phyloP scores from a whole-genome alignment of 53 echinoderm and acorn worm species.

The Hippasteria phrygiana region DNA sequence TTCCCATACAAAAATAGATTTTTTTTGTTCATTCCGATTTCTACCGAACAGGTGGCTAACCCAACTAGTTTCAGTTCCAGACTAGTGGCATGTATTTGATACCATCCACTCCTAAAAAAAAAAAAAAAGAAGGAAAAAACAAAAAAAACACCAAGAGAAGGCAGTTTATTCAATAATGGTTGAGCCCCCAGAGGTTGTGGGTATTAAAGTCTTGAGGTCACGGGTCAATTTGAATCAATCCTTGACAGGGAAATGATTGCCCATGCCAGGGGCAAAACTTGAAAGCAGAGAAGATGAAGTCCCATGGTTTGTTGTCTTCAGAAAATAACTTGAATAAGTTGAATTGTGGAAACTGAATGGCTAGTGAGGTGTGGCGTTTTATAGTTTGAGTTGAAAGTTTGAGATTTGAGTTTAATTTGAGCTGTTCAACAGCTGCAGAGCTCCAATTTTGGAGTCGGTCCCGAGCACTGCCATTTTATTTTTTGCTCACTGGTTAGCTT shows the following conservation, averaged over 20 bases:
- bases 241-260: slow-evolving; percentile 31
- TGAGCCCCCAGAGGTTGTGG: background rate
- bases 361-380: too few relatives aligned
- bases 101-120: background rate
- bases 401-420: too few relatives aligned
- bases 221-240: slow-evolving; percentile 32
- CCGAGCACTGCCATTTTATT: too few relatives aligned
- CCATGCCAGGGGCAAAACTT: slow-evolving; percentile 30
- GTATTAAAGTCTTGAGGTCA: slow-evolving; percentile 15
- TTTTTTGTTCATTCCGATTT: slow-evolving; percentile 7
- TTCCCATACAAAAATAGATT: background rate
- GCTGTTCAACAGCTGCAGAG: too few relatives aligned
- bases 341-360: too few relatives aligned
- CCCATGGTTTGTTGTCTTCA: too few relatives aligned
- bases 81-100: background rate
- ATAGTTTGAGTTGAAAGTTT: too few relatives aligned
- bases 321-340: too few relatives aligned
- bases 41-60: background rate
- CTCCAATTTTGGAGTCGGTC: too few relatives aligned
- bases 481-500: too few relatives aligned
- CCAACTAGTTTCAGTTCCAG: slow-evolving; percentile 3
- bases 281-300: background rate
- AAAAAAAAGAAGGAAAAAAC: background rate
- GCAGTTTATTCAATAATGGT: background rate
- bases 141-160: too few relatives aligned